A percentile compares a stretch with the other conserved stretches of the same genome.
Conservation (phyloP, 2,113 vertebrate species). For the Eptesicus fuscus region DNA sequence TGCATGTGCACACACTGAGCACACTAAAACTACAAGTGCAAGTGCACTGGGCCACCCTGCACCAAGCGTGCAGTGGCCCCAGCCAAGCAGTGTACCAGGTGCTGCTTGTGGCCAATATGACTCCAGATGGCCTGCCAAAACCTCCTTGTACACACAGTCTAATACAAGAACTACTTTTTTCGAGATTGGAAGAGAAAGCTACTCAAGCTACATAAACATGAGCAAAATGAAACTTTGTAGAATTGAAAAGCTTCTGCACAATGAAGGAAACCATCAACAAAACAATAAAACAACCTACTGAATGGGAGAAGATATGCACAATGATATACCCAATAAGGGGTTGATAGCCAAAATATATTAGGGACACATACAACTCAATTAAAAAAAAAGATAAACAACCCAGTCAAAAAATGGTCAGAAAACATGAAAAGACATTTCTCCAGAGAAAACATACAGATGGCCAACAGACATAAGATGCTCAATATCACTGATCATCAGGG, state of each 20-base stretch:
- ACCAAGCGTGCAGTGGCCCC: background rate
- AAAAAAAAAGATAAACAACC: background rate
- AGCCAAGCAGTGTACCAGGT: background rate
- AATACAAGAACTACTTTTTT: background rate
- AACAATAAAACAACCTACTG: background rate
- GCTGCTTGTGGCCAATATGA: background rate
- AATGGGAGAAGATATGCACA: background rate
- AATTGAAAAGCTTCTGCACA: background rate
- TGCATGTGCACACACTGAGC: background rate
- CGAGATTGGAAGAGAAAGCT: background rate
- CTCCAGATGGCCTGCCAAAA: background rate
- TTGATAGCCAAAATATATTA: background rate
- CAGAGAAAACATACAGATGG: background rate
- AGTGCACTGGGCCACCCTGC: background rate
- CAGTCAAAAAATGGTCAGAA: background rate
- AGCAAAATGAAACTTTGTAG: background rate
- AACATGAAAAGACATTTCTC: background rate
- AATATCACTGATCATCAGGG: background rate
- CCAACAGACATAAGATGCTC: background rate
- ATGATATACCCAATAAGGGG: background rate
- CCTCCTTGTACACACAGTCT: background rate
- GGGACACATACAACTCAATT: background rate
- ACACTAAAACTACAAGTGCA: background rate
- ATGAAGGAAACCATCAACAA: background rate
- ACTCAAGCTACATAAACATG: background rate